Base-by-base conservation (phyloP, 1,140 invertebrate species). In the Ips nitidus region DNA sequence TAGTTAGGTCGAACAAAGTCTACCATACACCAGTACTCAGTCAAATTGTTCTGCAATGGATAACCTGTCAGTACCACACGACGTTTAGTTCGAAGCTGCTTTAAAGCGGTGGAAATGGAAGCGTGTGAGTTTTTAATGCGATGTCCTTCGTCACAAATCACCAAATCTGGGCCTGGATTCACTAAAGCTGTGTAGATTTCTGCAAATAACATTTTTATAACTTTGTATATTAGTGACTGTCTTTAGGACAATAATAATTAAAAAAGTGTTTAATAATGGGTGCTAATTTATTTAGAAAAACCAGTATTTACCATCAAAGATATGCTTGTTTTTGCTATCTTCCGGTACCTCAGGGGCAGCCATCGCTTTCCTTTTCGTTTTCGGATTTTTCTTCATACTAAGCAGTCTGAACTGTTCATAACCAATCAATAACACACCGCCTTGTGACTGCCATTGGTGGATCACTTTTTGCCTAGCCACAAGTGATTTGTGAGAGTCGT, bases 21-120 rank as follows among this genome's bases (percentile, higher is more conserved):
- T 2, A 97, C 94, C 94, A 97, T 97, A 77, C 94, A 95, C 94
- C 94, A 98, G 79, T 98, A 98, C 81, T 98, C 96, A 39, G 96
- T 81, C 1, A 98, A 81, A 83, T 98, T 98, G 80, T 98, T 98
- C 81, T 98, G 96, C n/a, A 98, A 80, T 0, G 96, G 96, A 86
- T 97, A 97, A 22, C 96, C 96, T 4, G 96, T 98, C 3, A 98
- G 82, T 1, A 98, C 94, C 37, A 98, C 88, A 60, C 95, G 84
- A 39, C 95, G 85, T 77, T 93, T 94, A 1, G 95, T 97, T 68
- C 90, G 83, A 82, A 98, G 95, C 75, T 94, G 91, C 80, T 97
- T 97, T 8, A 98, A 82, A 2, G 95, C 94, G 77, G 92, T 87
- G 6, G 95, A 95, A 71, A 95, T 96, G 64, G 94, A 94, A 4